Percentiles rank a stretch among this genome's conserved stretches.
These are phyloP conservation scores for Drosophila borealis DNA, from an alignment of 2,888 invertebrate species.

Conservation along the genomic window DNA sequence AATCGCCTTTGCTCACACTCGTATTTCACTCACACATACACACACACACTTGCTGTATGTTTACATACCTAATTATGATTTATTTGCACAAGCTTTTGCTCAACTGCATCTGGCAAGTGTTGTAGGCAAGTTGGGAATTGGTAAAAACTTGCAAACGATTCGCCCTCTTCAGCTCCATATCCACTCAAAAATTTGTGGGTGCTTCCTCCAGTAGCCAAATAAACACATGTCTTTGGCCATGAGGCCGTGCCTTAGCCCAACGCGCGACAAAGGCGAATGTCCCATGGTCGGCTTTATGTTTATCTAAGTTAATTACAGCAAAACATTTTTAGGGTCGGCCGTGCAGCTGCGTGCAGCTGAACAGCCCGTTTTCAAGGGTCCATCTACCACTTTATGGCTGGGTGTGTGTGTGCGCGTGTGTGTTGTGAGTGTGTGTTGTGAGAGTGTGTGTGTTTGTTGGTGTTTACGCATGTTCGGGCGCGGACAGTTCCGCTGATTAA, in stretches of 20 bases:
- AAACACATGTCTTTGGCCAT: conserved; percentile 39
- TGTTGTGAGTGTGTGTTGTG: conserved; percentile 12
- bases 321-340: conserved; percentile 73
- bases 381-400: conserved; percentile 35
- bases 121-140: conserved; percentile 25
- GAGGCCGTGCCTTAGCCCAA: conserved; percentile 7
- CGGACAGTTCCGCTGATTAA: conserved; percentile 81
- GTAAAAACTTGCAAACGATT: conserved; percentile 1
- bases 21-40: conserved; percentile 3
- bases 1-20: conserved; percentile 44
- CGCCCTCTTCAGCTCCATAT: neutral
- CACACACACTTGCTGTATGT: conserved; percentile 25
- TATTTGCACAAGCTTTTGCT: conserved; percentile 67
- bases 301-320: conserved; percentile 81
- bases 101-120: conserved; percentile 51
- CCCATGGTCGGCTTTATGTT: conserved; percentile 63
- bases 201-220: conserved; percentile 23
- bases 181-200: conserved; percentile 25
- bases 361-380: conserved; percentile 48
- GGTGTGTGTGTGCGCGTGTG: conserved; percentile 15
- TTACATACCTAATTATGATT: conserved; percentile 77
- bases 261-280: conserved; percentile 56
- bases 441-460: conserved; percentile 22
- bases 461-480: conserved; percentile 78
- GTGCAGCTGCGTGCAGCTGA: conserved; percentile 54